A percentile compares a stretch with the other conserved stretches of the same genome.
Conservation (phyloP, 2,113 vertebrate genomes). For the Paraplagusia blochii region DNA sequence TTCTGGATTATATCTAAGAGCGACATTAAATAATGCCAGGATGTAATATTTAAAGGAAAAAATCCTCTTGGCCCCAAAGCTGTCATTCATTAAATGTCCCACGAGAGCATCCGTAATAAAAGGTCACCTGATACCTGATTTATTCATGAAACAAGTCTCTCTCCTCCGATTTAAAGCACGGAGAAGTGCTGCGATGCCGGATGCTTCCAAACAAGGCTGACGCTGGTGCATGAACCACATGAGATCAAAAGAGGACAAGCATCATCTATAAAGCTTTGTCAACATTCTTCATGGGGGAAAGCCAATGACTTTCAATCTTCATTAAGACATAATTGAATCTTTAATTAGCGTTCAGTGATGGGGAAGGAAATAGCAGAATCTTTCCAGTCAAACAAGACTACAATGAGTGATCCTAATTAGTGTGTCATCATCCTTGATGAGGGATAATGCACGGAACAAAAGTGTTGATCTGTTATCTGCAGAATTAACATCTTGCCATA, state of each 20-base stretch:
- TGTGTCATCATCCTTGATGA: conserved; percentile 16
- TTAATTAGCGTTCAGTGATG: conserved; percentile 10
- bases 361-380: background rate
- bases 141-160: conserved; percentile 17
- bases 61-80: conserved; percentile 25
- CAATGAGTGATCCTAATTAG: conserved; percentile 16
- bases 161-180: conserved; percentile 3
- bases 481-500: background rate
- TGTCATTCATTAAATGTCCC: conserved; percentile 36
- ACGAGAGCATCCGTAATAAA: conserved; percentile 39
- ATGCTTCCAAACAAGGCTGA: background rate
- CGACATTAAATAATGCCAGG: conserved; percentile 16
- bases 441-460: conserved; percentile 14
- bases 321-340: conserved; percentile 11
- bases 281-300: background rate
- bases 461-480: background rate
- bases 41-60: conserved; percentile 41
- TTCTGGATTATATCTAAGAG: conserved; percentile 37
- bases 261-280: background rate
- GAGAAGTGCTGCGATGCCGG: background rate
- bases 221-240: too few species aligned
- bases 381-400: background rate
- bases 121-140: conserved; percentile 40
- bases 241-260: too few species aligned
- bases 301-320: background rate